A percentile compares a stretch with the other conserved stretches of the same genome.
Conservation (phyloP, 2,888 invertebrate species). For the Tenthredo amoena region DNA sequence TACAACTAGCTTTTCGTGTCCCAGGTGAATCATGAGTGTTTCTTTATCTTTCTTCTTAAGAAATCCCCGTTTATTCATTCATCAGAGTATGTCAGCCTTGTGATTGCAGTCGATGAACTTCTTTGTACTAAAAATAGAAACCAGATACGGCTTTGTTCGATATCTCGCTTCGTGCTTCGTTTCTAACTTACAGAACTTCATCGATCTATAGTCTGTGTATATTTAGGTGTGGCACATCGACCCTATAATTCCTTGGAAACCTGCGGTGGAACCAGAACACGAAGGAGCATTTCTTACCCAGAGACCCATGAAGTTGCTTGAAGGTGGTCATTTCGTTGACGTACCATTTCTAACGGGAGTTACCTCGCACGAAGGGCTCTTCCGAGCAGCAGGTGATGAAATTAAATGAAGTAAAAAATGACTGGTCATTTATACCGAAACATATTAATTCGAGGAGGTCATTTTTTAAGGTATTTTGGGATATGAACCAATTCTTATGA, state of each 20-base stretch:
- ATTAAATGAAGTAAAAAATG: neutral
- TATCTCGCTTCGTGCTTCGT: neutral
- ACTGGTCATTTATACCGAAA: neutral
- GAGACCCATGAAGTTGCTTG: conserved; percentile 21
- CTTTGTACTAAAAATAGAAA: neutral
- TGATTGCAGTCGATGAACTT: neutral
- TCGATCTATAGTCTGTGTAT: neutral
- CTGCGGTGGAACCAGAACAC: conserved; percentile 46
- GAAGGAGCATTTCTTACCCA: conserved; percentile 49
- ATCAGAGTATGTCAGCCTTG: neutral
- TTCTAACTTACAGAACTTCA: neutral
- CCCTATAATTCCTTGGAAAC: conserved; percentile 41
- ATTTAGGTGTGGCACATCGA: conserved; percentile 52
- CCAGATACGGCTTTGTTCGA: neutral
- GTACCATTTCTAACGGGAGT: conserved; percentile 53
- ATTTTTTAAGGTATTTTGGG: conserved; percentile 26
- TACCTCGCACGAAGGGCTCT: conserved; percentile 49
- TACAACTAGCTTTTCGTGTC: neutral
- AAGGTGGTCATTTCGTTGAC: conserved; percentile 46
- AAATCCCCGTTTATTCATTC: neutral
- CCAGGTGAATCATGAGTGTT: neutral
- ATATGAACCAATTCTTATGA: neutral
- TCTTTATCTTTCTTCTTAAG: neutral
- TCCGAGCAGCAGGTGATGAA: conserved; percentile 26
- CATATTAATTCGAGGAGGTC: neutral